phyloP scores from a whole-genome alignment of 2,888 invertebrate genomes.

The Alloplasta piceator region DNA sequence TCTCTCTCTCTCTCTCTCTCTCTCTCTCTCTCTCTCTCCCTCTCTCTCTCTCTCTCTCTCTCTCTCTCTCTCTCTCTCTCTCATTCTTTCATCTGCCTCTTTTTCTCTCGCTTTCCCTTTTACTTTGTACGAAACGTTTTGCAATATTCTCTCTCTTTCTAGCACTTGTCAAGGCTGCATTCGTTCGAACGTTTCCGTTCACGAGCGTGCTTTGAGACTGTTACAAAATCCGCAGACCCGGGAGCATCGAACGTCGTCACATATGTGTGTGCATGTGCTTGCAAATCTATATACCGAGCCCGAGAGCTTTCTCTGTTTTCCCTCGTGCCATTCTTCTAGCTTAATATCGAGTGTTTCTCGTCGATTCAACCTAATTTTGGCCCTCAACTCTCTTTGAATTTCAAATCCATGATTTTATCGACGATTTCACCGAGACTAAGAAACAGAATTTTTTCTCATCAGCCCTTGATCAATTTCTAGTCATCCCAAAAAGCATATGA shows the following conservation, averaged over 20 bases:
- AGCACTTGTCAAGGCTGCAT: constrained; percentile 16
- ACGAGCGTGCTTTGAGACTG: constrained; percentile 58
- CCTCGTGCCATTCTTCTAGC: constrained; percentile 45
- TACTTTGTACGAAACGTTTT: not conserved
- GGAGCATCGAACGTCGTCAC: constrained; percentile 59
- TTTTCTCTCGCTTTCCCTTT: constrained; percentile 9
- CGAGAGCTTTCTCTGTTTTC: constrained; percentile 50
- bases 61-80: not conserved
- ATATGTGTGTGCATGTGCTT: constrained; percentile 25
- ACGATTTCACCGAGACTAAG: no score
- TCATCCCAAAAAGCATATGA: no score
- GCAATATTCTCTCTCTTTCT: constrained; percentile 2
- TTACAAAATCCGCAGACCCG: constrained; percentile 41
- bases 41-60: no score
- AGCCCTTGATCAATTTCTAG: no score
- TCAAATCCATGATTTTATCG: no score
- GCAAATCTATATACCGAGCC: constrained; percentile 26
- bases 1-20: not conserved
- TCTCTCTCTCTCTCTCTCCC: not conserved
- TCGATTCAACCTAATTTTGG: constrained; percentile 8
- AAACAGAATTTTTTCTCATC: no score
- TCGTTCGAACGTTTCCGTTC: constrained; percentile 54
- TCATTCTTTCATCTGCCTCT: not conserved
- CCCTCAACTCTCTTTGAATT: not conserved
- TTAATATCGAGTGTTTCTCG: constrained; percentile 12